Evolutionary conservation across 2,888 invertebrate genomes (phyloP).

Genomic region (Epirrhoe alternata): DNA sequence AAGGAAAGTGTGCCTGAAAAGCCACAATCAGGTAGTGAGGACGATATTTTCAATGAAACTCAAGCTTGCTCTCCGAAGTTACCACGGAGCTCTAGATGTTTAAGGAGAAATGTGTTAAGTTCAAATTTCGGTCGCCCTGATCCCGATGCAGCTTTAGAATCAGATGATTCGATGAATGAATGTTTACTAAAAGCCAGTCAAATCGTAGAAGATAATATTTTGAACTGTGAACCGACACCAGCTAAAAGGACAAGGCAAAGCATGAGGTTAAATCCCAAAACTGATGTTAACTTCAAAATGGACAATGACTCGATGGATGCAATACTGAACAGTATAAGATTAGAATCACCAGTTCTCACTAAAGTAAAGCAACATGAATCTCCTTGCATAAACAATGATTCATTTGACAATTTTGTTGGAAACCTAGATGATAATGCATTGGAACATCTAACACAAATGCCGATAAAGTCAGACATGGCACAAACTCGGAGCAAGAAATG

Average conservation of each 20-base stretch:
- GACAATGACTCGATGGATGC: conserved; percentile 76
- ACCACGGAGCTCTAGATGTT: conserved; percentile 61
- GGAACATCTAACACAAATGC: conserved; percentile 73
- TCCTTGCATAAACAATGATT: conserved; percentile 72
- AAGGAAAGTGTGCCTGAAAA: conserved; percentile 55
- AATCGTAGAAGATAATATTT: conserved; percentile 74
- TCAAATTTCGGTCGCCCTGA: conserved; percentile 74
- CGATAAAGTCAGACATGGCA: conserved; percentile 53
- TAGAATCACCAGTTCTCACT: conserved; percentile 65
- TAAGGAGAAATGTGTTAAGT: conserved; percentile 76
- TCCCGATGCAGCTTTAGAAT: conserved; percentile 71
- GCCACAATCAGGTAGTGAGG: conserved; percentile 67
- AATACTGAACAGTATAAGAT: conserved; percentile 68
- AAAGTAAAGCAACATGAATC: conserved; percentile 63
- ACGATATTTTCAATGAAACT: conserved; percentile 72
- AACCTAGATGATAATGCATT: conserved; percentile 79
- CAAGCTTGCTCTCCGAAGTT: conserved; percentile 72
- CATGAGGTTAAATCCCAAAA: conserved; percentile 44
- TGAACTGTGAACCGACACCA: conserved; percentile 52
- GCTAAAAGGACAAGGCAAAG: conserved; percentile 57
- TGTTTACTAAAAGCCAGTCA: conserved; percentile 79
- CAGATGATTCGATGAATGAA: conserved; percentile 83
- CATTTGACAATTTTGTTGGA: conserved; percentile 76
- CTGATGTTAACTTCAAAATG: conserved; percentile 59
- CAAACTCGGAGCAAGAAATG: conserved; percentile 53